These are phyloP conservation scores for Bungarus multicinctus DNA, from an alignment of 2,113 vertebrate genomes.

Conservation along the genomic window DNA sequence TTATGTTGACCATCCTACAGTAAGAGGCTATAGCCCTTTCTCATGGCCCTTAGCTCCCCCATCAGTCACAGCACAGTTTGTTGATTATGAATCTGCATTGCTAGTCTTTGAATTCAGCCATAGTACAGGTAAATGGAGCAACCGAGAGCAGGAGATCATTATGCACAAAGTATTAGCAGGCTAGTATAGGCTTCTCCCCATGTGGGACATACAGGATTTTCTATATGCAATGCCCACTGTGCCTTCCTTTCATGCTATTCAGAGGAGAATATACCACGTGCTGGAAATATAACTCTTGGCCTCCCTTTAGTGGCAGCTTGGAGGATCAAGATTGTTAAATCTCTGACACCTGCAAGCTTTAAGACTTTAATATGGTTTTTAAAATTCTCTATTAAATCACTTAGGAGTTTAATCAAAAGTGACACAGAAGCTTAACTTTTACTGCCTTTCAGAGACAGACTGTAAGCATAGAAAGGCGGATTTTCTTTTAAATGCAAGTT, in stretches of 20 bases:
- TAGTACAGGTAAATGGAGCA: not conserved
- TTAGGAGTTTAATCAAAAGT: slow-evolving; percentile 18
- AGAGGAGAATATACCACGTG: not conserved
- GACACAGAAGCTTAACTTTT: slow-evolving; percentile 26
- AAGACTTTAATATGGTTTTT: slow-evolving; percentile 10
- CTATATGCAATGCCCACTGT: not conserved
- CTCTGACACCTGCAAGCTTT: slow-evolving; percentile 11
- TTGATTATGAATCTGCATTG: not conserved
- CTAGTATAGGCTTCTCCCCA: not conserved
- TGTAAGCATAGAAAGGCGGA: not conserved
- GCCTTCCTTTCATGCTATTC: not conserved
- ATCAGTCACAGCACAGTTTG: not conserved
- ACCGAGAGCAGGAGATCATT: not conserved
- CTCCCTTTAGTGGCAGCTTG: slow-evolving; percentile 20
- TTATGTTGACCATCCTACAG: not conserved
- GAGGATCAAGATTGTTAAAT: slow-evolving; percentile 2
- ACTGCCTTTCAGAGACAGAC: slow-evolving; percentile 12
- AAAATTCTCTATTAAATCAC: slow-evolving; percentile 21
- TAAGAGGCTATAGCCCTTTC: not conserved
- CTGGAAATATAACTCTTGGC: slow-evolving; percentile 5
- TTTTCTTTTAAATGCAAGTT: not conserved
- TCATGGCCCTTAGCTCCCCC: not conserved
- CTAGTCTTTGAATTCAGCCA: not conserved
- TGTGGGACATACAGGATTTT: not conserved
- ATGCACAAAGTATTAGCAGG: not conserved